Evolutionary conservation across 2,797 vertebrate species (phyloP).

Genomic region (Labroides dimidiatus): DNA sequence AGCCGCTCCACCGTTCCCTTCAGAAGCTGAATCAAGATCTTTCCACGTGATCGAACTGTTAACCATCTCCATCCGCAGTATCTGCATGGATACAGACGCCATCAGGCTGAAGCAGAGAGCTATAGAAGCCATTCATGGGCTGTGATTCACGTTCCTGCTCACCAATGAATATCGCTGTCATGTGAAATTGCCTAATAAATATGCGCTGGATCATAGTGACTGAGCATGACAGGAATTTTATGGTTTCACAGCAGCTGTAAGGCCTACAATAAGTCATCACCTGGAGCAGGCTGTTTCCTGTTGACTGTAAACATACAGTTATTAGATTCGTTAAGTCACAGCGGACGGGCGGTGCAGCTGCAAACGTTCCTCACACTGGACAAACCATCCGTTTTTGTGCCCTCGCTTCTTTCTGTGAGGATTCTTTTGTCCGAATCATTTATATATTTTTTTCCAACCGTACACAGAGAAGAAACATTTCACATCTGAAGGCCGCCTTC

Average conservation of each 20-base stretch:
- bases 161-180: constrained; percentile 49
- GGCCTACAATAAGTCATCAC: constrained; percentile 47
- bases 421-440: neutral
- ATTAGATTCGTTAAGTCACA: constrained; percentile 39
- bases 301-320: constrained; percentile 37
- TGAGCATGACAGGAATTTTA: constrained; percentile 58
- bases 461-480: neutral
- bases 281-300: constrained; percentile 30
- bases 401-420: too few relatives aligned
- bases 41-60: constrained; percentile 42
- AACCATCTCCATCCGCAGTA: constrained; percentile 26
- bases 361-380: neutral
- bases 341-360: constrained; percentile 6
- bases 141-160: constrained; percentile 58
- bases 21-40: constrained; percentile 17
- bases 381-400: neutral
- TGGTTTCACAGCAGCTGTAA: constrained; percentile 28
- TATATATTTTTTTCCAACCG: neutral
- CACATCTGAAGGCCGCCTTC: constrained; percentile 1
- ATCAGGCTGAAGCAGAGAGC: constrained; percentile 21
- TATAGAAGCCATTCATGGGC: constrained; percentile 1
- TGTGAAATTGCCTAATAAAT: constrained; percentile 72
- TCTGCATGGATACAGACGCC: constrained; percentile 44
- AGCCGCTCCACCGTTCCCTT: constrained; percentile 13
- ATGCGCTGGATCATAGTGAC: constrained; percentile 37